Conservation (phyloP, 2,113 vertebrate species). For the Mungos mungo region DNA sequence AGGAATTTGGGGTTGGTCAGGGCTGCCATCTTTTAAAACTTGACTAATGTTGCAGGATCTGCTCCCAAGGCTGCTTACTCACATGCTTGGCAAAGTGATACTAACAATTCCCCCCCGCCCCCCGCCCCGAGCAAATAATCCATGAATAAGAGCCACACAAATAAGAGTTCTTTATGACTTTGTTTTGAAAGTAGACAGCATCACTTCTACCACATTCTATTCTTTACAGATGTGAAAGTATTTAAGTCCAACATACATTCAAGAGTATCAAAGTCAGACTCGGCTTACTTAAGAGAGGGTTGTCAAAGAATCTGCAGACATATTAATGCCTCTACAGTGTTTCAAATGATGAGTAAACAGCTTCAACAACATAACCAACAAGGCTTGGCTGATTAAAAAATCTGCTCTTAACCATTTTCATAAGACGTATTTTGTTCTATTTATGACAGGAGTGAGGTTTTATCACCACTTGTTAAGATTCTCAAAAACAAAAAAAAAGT, state of each 20-base stretch:
- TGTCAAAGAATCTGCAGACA: background rate
- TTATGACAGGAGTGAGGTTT: background rate
- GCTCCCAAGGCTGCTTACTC: background rate
- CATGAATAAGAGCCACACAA: background rate
- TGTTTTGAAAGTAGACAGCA: background rate
- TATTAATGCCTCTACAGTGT: background rate
- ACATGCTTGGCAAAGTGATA: background rate
- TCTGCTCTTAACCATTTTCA: conserved; percentile 8
- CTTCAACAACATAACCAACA: background rate
- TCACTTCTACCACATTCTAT: background rate
- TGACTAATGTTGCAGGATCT: background rate
- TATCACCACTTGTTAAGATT: background rate
- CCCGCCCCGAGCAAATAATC: background rate
- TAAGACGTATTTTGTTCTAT: conserved; percentile 28
- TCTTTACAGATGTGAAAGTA: background rate
- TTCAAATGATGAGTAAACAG: background rate
- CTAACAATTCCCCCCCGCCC: background rate
- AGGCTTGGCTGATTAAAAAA: conserved; percentile 3
- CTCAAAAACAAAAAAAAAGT: conserved; percentile 22
- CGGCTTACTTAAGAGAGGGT: background rate
- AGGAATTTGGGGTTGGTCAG: background rate
- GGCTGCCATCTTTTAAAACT: background rate
- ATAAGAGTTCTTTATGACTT: background rate
- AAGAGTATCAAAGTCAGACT: background rate
- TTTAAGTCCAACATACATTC: background rate